These are phyloP conservation scores for Thelaira solivaga DNA, from an alignment of 2,888 invertebrate genomes.

Conservation along the genomic window DNA sequence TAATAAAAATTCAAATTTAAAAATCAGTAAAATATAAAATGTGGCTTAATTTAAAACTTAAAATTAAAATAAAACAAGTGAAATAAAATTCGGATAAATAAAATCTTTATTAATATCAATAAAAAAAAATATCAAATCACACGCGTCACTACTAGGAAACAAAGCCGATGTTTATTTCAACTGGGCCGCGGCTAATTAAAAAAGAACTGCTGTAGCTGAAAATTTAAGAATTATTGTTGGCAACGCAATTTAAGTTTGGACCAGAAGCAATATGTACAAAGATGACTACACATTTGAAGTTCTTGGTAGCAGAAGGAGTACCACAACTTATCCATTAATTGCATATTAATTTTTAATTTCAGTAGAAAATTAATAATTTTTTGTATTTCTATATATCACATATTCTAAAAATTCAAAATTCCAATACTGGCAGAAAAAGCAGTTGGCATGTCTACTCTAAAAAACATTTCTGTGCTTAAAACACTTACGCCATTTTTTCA, in stretches of 20 bases:
- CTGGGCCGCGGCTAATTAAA: too few relatives aligned
- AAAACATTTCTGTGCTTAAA: neutral
- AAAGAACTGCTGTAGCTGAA: too few relatives aligned
- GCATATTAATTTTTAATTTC: too few relatives aligned
- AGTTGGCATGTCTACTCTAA: neutral
- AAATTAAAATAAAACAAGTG: slow-evolving; percentile 46
- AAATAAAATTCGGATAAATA: slow-evolving; percentile 5
- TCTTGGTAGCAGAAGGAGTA: too few relatives aligned
- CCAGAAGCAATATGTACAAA: too few relatives aligned
- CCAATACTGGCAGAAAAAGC: neutral
- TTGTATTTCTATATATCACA: too few relatives aligned
- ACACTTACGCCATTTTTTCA: slow-evolving; percentile 42
- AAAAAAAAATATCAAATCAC: slow-evolving; percentile 31
- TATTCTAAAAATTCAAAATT: neutral
- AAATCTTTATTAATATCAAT: slow-evolving; percentile 41
- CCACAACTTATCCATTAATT: too few relatives aligned
- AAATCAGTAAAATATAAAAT: neutral
- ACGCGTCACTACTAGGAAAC: slow-evolving; percentile 55
- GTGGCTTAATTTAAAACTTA: neutral
- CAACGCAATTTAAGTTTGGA: too few relatives aligned
- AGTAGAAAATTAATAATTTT: too few relatives aligned
- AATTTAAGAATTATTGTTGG: too few relatives aligned
- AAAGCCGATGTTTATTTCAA: too few relatives aligned
- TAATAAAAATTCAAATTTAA: neutral
- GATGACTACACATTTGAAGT: too few relatives aligned